These are phyloP conservation scores for Chroicocephalus ridibundus DNA, from an alignment of 2,113 vertebrate species.

Conservation along the genomic window DNA sequence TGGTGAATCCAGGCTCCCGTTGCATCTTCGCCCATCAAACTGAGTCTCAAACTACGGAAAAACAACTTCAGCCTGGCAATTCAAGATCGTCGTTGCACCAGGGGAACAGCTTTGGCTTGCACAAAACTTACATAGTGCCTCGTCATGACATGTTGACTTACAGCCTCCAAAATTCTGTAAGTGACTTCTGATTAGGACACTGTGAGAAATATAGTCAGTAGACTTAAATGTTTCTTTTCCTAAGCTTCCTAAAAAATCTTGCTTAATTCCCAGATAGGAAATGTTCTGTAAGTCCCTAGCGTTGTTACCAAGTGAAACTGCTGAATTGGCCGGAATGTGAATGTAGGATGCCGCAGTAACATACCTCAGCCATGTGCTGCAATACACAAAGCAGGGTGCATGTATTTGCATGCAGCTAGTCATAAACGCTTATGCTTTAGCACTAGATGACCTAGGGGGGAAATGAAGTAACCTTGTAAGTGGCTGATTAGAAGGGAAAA, in stretches of 20 bases:
- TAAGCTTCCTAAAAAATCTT: neutral
- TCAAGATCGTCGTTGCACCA: neutral
- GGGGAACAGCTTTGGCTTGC: neutral
- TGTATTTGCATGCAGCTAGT: slow-evolving; percentile 4
- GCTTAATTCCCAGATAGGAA: neutral
- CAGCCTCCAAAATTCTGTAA: neutral
- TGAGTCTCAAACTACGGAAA: neutral
- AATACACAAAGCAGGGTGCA: neutral
- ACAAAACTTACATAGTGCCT: neutral
- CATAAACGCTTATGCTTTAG: neutral
- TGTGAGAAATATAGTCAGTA: neutral
- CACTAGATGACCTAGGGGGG: neutral
- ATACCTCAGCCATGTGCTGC: neutral
- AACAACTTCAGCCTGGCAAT: neutral
- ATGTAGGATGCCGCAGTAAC: neutral
- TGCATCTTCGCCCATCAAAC: neutral
- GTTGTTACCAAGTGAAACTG: neutral
- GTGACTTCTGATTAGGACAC: neutral
- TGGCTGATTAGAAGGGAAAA: slow-evolving; percentile 29
- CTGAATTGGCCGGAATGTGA: neutral
- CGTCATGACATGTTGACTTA: neutral
- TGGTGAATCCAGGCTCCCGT: neutral
- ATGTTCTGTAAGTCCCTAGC: neutral
- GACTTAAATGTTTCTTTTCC: neutral
- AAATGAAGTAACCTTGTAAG: slow-evolving; percentile 2